Percentiles rank a stretch among this genome's conserved stretches.
These are phyloP conservation scores for Linurgus olivaceus DNA, from an alignment of 2,797 vertebrate genomes.

Conservation along the genomic window DNA sequence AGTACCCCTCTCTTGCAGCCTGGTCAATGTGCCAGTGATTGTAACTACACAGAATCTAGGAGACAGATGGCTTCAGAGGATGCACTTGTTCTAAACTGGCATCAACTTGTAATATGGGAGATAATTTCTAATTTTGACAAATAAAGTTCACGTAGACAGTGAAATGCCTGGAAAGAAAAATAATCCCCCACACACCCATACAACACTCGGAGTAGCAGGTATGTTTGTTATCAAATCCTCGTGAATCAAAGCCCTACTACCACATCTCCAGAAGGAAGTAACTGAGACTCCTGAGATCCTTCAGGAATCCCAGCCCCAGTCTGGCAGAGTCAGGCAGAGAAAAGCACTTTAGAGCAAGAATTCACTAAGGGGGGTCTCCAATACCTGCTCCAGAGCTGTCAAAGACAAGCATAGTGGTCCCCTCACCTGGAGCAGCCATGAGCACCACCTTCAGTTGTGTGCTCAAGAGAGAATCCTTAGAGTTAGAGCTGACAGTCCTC, in stretches of 20 bases:
- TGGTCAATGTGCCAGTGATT: background rate
- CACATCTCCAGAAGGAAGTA: background rate
- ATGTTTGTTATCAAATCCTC: background rate
- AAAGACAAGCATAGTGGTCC: background rate
- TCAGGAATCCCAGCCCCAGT: background rate
- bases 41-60: background rate
- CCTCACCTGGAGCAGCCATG: background rate
- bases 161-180: background rate
- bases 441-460: fast-evolving
- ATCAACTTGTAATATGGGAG: background rate
- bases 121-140: background rate
- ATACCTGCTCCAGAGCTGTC: background rate
- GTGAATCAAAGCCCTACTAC: background rate
- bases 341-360: background rate
- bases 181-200: background rate
- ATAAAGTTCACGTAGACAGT: background rate
- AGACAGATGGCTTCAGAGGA: background rate
- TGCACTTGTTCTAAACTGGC: background rate
- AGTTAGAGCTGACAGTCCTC: background rate
- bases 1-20: background rate
- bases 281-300: background rate
- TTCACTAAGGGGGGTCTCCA: background rate
- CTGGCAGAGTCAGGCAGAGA: background rate
- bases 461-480: background rate
- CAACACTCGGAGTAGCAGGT: background rate